phyloP scores from a whole-genome alignment of 30 jellyfish, hydroid and myxozoan species.

The Hydractinia symbiolongicarpus region DNA sequence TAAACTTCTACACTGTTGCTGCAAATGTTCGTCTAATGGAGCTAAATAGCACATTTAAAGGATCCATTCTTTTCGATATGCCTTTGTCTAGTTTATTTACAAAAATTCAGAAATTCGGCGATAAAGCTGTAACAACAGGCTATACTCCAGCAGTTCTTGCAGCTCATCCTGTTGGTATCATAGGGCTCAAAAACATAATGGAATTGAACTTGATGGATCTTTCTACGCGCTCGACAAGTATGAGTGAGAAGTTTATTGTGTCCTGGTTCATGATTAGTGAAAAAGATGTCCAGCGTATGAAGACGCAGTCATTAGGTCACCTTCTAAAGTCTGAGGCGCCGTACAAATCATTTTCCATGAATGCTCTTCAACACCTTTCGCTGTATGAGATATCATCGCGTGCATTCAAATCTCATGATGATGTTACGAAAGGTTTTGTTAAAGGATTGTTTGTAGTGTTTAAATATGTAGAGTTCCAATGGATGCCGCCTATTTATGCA shows the following conservation, averaged over 20 bases:
- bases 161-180: background rate
- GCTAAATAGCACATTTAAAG: background rate
- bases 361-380: background rate
- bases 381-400: background rate
- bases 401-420: too few relatives aligned
- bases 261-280: background rate
- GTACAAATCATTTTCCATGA: background rate
- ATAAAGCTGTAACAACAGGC: background rate
- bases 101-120: background rate
- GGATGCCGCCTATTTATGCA: background rate
- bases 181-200: background rate
- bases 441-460: too few relatives aligned
- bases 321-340: background rate
- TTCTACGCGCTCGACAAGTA: background rate
- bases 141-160: background rate
- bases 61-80: background rate
- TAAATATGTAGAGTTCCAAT: background rate
- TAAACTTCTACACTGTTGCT: background rate
- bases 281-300: background rate
- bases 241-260: background rate
- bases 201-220: background rate
- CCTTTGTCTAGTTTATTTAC: background rate
- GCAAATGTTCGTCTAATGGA: background rate
- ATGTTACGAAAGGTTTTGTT: too few relatives aligned
- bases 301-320: background rate